A percentile compares a stretch with the other conserved stretches of the same genome.
These are phyloP conservation scores for Stomatorhinus walkeri DNA, from an alignment of 2,797 vertebrate genomes.

Conservation along the genomic window DNA sequence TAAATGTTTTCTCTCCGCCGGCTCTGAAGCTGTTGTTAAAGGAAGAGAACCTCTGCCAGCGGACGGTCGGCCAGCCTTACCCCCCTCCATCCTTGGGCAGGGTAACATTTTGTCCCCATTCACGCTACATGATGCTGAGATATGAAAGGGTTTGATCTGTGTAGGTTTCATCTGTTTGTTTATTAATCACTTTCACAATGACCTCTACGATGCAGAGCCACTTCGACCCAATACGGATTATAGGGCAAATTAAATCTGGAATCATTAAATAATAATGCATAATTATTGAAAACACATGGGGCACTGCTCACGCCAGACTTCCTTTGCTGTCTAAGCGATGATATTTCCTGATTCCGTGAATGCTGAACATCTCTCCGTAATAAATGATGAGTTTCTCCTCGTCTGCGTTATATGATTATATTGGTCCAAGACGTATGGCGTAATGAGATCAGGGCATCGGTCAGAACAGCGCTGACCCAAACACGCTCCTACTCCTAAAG, in stretches of 20 bases:
- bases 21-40: neutral
- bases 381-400: neutral
- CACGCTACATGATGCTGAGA: neutral
- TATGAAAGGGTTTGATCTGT: neutral
- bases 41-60: neutral
- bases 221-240: neutral
- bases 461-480: neutral
- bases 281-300: neutral
- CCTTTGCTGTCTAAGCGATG: neutral
- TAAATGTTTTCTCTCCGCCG: neutral
- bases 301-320: neutral
- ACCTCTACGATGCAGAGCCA: neutral
- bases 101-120: neutral
- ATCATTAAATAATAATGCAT: neutral
- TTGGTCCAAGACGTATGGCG: neutral
- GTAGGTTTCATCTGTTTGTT: neutral
- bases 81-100: neutral
- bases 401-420: neutral
- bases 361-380: neutral
- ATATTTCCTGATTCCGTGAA: neutral
- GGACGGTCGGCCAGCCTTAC: neutral
- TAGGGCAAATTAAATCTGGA: neutral
- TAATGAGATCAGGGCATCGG: neutral
- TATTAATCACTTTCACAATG: neutral
- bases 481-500: neutral